Conservation (phyloP, 2,888 invertebrate genomes). For the Agrochola litura region DNA sequence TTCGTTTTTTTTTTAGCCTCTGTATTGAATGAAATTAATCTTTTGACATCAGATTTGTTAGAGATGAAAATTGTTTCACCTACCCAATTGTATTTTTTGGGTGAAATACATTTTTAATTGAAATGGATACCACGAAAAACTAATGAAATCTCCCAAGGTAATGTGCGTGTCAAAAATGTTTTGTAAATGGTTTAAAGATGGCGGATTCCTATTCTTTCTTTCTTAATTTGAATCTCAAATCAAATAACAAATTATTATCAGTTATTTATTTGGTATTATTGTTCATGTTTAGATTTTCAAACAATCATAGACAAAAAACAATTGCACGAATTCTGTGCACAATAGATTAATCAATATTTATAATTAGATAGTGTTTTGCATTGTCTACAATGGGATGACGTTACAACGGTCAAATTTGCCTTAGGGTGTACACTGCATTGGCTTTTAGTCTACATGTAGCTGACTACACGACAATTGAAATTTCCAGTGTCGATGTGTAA, state of each 20-base stretch:
- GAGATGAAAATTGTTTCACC: not conserved
- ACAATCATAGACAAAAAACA: conserved; percentile 2
- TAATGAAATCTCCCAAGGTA: not conserved
- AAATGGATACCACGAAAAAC: not conserved
- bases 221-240: not conserved
- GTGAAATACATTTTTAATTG: not conserved
- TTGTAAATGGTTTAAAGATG: not conserved
- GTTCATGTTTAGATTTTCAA: not conserved
- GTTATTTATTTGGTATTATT: not conserved
- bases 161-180: not conserved
- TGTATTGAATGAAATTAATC: conserved; percentile 16
- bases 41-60: conserved; percentile 3
- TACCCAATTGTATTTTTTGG: not conserved
- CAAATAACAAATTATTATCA: not conserved
- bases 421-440: conserved; percentile 29
- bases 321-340: not conserved
- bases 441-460: conserved; percentile 2
- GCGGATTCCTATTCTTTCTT: not conserved
- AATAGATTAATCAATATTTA: conserved; percentile 25
- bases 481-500: too few species aligned
- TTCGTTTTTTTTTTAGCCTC: conserved; percentile 21
- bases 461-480: too few species aligned
- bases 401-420: conserved; percentile 2
- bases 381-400: conserved; percentile 6
- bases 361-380: not conserved